Base-by-base conservation (phyloP, 1,140 invertebrate species). In the Maconellicoccus hirsutus region DNA sequence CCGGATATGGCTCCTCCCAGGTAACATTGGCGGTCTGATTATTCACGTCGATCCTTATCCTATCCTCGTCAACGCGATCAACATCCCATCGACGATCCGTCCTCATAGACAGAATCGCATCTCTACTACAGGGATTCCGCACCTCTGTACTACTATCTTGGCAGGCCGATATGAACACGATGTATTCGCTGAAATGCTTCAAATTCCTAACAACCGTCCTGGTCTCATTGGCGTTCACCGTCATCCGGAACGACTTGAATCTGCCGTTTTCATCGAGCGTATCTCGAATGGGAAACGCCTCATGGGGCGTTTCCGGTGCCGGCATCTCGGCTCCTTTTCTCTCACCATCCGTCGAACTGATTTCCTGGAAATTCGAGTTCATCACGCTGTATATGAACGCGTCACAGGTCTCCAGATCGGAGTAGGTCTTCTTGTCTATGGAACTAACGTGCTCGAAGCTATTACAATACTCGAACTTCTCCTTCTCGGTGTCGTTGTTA, bases 131-230 rank as follows among this genome's bases (percentile, higher is more conserved):
- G 22, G 69, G n/a, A 25, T 27, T 69, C 0, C 27, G 10, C 39
- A 76, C 73, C 16, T 74, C 78, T 59, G 75, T 76, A 0, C 78
- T 77, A 76, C 79, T 78, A 70, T 86, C 83, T 6, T 90, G 82
- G 73, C 91, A 93, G 3, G 89, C 90, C 77, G 83, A 82, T 26
- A 93, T 81, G 69, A 81, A 83, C 29, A 93, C 84, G 19, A 84
- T 84, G 76, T 92, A 92, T 22, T 80, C 79, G 0, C 86, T 85
- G 77, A 84, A 93, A 79, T 93, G 89, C 10, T 83, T 83, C 61
- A 93, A 78, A 14, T 85, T 82, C 3, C 74, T 78, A 72, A 92
- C 83, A 0, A 80, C 80, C 72, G 84, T 82, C 14, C 77, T 76
- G 0, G 77, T 80, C 22, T 22, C 12, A 38, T 59, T 69, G 12